Evolutionary conservation across 2,888 invertebrate species (phyloP), one percentile per base, ranked within the genome.

Genomic region (Exocentrus adspersus): DNA sequence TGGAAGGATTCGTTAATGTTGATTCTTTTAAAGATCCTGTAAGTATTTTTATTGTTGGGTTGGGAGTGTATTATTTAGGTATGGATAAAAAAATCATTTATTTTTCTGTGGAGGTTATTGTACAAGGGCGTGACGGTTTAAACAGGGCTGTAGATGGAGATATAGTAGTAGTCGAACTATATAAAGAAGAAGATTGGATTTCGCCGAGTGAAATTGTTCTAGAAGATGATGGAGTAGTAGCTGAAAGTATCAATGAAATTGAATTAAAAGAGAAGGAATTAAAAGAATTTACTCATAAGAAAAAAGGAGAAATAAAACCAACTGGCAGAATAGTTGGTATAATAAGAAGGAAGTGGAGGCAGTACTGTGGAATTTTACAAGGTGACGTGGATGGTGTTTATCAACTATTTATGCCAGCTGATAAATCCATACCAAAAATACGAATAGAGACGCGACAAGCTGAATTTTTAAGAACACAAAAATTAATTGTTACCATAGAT

Each of bases 101-200:
- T 24, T 24, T 24, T 24, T 24, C 3, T 24, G 3, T 24, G 3
- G 7, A 92, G 92, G 87, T 95, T 65, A 83, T 95, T 5, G 86
- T 97, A 16, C 95, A 95, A 88, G 96, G 97, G 1, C 88, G 92
- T 63, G 86, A 88, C 57, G 89, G 93, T 54, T 87, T 98, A 59
- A 99, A 99, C 82, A 88, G 99, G 65, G 95, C 97, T 1, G 92
- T 98, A 0, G 94, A 98, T 80, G 97, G 95, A 3, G 99, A 99
- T 79, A 84, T 91, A 41, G 97, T 99, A 3, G 98, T 96, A 3
- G 85, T 99, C 56, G 90, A 96, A 83, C 83, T 99, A 48, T 85
- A 98, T 48, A 92, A 96, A 0, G 89, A 97, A 84, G 87, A 88
- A 5, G 87, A 98, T 75, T 99, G 99, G 99, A 88, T 92, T 5